These are phyloP conservation scores for Orchesella flavescens DNA, from an alignment of 2,888 invertebrate genomes.

Conservation along the genomic window DNA sequence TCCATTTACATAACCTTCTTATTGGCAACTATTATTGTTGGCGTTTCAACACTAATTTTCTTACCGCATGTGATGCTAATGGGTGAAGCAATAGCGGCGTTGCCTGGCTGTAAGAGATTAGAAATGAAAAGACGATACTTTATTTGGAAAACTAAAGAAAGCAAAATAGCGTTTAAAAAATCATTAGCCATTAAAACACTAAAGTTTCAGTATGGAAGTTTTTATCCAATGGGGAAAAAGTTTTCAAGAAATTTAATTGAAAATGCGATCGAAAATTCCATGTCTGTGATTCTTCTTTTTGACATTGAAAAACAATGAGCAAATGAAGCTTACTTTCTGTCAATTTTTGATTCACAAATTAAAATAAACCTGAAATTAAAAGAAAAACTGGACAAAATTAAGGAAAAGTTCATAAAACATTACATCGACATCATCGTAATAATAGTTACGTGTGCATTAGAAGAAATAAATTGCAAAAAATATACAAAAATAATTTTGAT, in stretches of 20 bases:
- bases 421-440: too few species aligned
- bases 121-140: neutral
- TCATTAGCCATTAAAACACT: neutral
- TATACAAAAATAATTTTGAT: too few species aligned
- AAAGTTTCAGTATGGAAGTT: conserved; percentile 1
- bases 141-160: neutral
- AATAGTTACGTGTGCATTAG: too few species aligned
- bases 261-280: conserved; percentile 1
- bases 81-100: conserved; percentile 4
- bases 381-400: too few species aligned
- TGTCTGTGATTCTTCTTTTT: neutral
- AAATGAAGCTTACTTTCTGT: too few species aligned
- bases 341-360: too few species aligned
- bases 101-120: neutral
- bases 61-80: neutral
- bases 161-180: neutral
- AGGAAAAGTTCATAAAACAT: too few species aligned
- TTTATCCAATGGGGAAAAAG: neutral
- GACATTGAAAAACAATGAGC: too few species aligned
- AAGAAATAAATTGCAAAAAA: too few species aligned
- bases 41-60: neutral
- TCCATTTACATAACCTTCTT: neutral
- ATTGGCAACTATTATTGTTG: neutral
- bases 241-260: conserved; percentile 20
- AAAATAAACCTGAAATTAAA: too few species aligned